Base-by-base conservation (phyloP, 2,113 vertebrate genomes). In the Carollia perspicillata region DNA sequence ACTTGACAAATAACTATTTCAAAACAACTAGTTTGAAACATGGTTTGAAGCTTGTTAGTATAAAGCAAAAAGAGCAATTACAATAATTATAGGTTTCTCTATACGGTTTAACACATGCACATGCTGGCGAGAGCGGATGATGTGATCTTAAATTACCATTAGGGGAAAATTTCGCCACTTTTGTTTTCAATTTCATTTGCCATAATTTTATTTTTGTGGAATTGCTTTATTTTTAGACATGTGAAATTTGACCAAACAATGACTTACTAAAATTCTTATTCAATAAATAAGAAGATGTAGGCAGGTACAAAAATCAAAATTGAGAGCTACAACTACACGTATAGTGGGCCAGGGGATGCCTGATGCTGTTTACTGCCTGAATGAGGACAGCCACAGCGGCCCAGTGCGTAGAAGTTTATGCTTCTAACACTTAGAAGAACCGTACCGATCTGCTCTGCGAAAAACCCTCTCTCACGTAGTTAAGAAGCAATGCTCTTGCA, bases 21-120 rank as follows among this genome's bases (percentile, higher is more conserved):
- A 97, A 97, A 98, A 98, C 97, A 97, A 98, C 97, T 93, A 95
- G 97, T 96, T 97, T 74, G 96, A 97, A 97, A 98, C 96, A 96
- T 75, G 97, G 97, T 97, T 95, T 89, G 97, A 97, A 87, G 98
- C 97, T 98, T 96, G 98, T 97, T 97, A 97, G 98, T 97, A 97
- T 97, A 95, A 98, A 97, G 98, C 97, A 98, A 98, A 98, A 98
- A 98, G 98, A 98, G 98, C 98, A 98, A 98, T 98, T 98, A 98
- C 97, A 98, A 97, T 98, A 98, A 98, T 98, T 97, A 98, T 3
- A 98, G 98, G 98, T 98, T 98, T 98, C 97, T 97, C 97, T 96
- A 84, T 98, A 97, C 93, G 97, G 97, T 97, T 97, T 96, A 98
- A 98, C 98, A 98, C 98, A 97, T 92, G 97, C 95, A 95, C 94